Conservation (phyloP, 2,113 vertebrate species). For the Solea senegalensis region DNA sequence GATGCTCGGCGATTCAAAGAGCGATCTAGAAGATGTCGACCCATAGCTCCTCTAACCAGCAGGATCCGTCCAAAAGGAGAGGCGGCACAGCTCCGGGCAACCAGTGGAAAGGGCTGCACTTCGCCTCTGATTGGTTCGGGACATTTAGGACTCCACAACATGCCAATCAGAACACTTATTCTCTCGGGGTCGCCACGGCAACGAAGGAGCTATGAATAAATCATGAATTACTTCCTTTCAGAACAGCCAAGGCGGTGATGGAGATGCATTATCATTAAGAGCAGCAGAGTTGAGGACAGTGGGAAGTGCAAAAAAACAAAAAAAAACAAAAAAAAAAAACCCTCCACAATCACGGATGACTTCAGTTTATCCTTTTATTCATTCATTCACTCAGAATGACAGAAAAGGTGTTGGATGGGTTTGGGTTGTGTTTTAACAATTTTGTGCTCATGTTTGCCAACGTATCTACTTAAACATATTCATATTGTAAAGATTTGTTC, state of each 20-base stretch:
- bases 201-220: constrained; percentile 69
- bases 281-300: constrained; percentile 56
- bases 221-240: constrained; percentile 67
- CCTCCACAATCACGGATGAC: constrained; percentile 68
- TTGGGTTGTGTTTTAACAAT: constrained; percentile 79
- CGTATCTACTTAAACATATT: constrained; percentile 87
- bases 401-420: constrained; percentile 54
- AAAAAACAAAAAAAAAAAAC: constrained; percentile 8
- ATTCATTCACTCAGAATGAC: constrained; percentile 72
- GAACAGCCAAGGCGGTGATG: constrained; percentile 54
- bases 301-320: constrained; percentile 23
- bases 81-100: constrained; percentile 66
- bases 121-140: constrained; percentile 70
- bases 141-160: constrained; percentile 63
- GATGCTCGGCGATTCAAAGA: constrained; percentile 96
- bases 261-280: constrained; percentile 62
- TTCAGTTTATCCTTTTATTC: constrained; percentile 72
- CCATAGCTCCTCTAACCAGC: constrained; percentile 80
- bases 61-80: constrained; percentile 60
- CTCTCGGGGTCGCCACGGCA: constrained; percentile 55
- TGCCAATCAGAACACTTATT: constrained; percentile 65
- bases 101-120: constrained; percentile 69
- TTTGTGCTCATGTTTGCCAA: constrained; percentile 83
- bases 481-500: constrained; percentile 91
- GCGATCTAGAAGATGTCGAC: constrained; percentile 96